A percentile compares a stretch with the other conserved stretches of the same genome.
phyloP scores from a whole-genome alignment of 2,113 vertebrate genomes.

The Lontra canadensis region DNA sequence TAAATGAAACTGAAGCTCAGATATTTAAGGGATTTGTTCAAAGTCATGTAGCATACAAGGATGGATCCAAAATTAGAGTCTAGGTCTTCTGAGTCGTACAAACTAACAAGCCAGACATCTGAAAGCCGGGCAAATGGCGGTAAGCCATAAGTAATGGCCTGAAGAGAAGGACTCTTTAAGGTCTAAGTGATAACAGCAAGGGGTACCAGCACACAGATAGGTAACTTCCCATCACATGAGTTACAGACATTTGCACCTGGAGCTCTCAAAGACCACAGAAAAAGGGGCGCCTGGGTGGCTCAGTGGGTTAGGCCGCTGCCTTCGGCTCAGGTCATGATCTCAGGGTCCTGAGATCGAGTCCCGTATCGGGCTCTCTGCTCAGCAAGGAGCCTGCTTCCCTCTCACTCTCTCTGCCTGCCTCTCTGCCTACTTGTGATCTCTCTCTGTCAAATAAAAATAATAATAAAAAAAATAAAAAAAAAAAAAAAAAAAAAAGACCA shows the following conservation, averaged over 20 bases:
- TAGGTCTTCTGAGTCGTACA: background rate
- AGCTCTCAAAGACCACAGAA: background rate
- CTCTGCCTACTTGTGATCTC: too few relatives aligned
- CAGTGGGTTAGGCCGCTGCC: too few relatives aligned
- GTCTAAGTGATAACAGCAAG: background rate
- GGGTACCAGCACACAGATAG: background rate
- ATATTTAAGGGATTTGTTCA: conserved; percentile 58
- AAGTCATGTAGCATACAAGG: conserved; percentile 37
- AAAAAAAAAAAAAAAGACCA: too few relatives aligned
- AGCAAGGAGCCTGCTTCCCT: too few relatives aligned
- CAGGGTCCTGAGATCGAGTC: too few relatives aligned
- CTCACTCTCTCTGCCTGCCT: too few relatives aligned
- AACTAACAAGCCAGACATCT: background rate
- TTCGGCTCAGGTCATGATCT: too few relatives aligned
- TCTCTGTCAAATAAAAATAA: too few relatives aligned
- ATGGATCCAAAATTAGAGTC: conserved; percentile 49
- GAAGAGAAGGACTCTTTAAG: background rate
- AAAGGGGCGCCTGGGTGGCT: too few relatives aligned
- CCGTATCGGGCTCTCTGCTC: too few relatives aligned
- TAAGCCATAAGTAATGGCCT: background rate
- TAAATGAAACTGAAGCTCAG: conserved; percentile 46
- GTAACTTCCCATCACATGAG: background rate
- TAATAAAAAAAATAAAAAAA: too few relatives aligned
- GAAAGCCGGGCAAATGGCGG: background rate
- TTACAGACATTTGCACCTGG: background rate